Evolutionary conservation across 2,797 vertebrate genomes (phyloP).

Genomic region (Melanotaenia maccullochi): DNA sequence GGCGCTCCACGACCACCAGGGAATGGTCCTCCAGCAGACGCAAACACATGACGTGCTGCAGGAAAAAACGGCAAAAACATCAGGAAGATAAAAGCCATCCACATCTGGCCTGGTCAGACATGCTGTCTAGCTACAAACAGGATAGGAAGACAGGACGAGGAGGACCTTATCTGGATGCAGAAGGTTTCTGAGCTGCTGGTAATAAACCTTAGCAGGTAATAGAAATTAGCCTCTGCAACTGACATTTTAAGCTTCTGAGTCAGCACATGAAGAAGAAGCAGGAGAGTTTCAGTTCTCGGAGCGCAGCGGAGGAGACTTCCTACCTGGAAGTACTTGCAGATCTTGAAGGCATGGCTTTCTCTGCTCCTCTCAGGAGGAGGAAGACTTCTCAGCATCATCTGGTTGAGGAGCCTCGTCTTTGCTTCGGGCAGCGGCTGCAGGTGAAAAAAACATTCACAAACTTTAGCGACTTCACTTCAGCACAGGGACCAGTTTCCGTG

Average conservation of each 20-base stretch:
- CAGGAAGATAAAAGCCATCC: no score
- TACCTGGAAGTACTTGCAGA: conserved; percentile 93
- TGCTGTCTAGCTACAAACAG: no score
- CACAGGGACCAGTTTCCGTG: not conserved
- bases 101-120: no score
- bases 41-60: conserved; percentile 88
- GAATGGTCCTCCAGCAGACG: conserved; percentile 88
- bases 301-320: not conserved
- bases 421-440: conserved; percentile 88
- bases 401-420: conserved; percentile 83
- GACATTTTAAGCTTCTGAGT: no score
- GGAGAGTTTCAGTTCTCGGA: no score
- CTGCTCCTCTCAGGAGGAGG: conserved; percentile 76
- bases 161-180: no score
- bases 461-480: no score
- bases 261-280: no score
- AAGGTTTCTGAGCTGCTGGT: no score
- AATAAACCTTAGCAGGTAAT: no score
- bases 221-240: no score
- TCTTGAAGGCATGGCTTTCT: conserved; percentile 91
- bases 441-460: not conserved
- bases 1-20: conserved; percentile 92
- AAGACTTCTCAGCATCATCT: conserved; percentile 84
- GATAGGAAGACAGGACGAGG: no score
- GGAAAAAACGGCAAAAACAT: not conserved